phyloP scores from a whole-genome alignment of 2,797 vertebrate genomes.

The Ctenosaura bakeri region DNA sequence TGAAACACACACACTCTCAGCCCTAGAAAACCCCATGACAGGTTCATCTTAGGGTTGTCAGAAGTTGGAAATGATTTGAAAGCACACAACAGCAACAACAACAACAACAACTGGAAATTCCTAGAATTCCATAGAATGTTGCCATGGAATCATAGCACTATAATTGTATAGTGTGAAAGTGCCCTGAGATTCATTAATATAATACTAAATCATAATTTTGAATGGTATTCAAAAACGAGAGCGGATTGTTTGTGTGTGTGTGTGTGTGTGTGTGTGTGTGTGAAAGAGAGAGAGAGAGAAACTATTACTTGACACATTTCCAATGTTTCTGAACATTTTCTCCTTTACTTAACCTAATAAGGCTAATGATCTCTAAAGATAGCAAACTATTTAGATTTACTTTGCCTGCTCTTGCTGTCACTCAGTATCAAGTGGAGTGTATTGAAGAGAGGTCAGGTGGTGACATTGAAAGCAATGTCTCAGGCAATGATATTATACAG shows the following conservation, averaged over 20 bases:
- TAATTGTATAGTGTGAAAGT: no score
- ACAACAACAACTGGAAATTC: no score
- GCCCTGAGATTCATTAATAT: neutral
- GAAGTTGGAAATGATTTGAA: no score
- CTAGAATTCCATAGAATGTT: no score
- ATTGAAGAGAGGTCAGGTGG: slow-evolving; percentile 8
- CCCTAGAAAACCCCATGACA: no score
- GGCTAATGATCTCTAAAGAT: neutral
- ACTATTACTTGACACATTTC: neutral
- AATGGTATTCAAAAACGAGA: neutral
- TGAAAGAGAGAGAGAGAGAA: neutral
- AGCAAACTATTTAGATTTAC: neutral
- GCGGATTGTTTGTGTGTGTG: no score
- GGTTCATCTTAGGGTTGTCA: no score
- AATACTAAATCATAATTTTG: neutral
- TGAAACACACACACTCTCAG: no score
- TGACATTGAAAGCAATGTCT: neutral
- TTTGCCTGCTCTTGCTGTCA: neutral
- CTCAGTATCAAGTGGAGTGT: rapidly evolving
- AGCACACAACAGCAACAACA: no score
- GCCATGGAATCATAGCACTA: no score
- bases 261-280: no score
- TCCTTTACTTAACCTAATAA: neutral
- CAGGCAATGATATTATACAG: neutral
- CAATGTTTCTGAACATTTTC: neutral